These are phyloP conservation scores for Tragelaphus oryx DNA, from an alignment of 2,797 vertebrate species.

Conservation along the genomic window DNA sequence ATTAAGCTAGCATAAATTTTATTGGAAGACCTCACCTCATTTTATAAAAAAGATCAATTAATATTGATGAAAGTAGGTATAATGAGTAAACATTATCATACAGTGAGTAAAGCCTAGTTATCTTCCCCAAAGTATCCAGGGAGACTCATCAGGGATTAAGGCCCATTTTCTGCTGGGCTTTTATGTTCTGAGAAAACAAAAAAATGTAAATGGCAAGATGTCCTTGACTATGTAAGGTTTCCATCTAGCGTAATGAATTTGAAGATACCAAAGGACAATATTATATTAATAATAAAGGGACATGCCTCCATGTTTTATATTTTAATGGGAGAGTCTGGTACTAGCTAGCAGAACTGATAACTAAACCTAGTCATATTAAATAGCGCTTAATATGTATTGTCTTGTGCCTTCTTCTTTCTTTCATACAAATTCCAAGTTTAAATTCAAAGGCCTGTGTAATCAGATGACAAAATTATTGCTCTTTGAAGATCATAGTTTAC, in stretches of 20 bases:
- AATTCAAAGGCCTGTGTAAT: not conserved
- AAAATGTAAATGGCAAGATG: slow-evolving; percentile 31
- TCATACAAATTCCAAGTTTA: slow-evolving; percentile 25
- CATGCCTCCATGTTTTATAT: slow-evolving; percentile 38
- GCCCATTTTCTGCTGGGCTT: not conserved
- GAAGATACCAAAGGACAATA: slow-evolving; percentile 34
- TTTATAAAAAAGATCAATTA: slow-evolving; percentile 34
- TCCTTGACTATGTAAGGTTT: slow-evolving; percentile 33
- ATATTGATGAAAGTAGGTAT: slow-evolving; percentile 40
- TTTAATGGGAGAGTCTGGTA: not conserved
- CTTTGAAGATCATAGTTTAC: slow-evolving; percentile 19
- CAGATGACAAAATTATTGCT: not conserved
- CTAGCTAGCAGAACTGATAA: slow-evolving; percentile 52
- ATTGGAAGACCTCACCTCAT: slow-evolving; percentile 7
- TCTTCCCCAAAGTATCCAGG: not conserved
- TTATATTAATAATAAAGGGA: slow-evolving; percentile 42
- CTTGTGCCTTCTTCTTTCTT: slow-evolving; percentile 18
- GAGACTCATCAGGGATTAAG: not conserved
- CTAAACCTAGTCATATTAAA: slow-evolving; percentile 13
- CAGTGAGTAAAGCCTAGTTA: not conserved
- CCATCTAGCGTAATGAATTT: slow-evolving; percentile 43
- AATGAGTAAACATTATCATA: slow-evolving; percentile 33
- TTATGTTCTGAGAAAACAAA: slow-evolving; percentile 44
- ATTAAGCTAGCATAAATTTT: slow-evolving; percentile 37
- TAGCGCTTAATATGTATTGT: not conserved